Conservation (phyloP, 2,797 vertebrate species). For the Amblyopsis hoosieri region DNA sequence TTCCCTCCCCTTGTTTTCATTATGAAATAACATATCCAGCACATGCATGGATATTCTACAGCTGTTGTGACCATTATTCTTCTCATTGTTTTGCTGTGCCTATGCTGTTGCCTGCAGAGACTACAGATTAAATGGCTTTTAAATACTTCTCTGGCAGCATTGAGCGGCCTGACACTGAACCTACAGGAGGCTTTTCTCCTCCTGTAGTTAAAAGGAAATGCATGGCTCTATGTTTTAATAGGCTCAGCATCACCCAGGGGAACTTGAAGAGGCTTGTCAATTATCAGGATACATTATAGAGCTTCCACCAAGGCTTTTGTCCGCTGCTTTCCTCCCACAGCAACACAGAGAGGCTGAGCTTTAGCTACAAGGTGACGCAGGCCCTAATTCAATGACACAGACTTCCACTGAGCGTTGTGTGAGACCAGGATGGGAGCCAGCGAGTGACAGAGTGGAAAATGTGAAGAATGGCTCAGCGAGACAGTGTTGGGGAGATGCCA, state of each 20-base stretch:
- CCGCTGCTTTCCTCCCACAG: constrained; percentile 15
- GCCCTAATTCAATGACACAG: constrained; percentile 48
- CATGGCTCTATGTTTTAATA: constrained; percentile 58
- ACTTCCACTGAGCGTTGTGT: constrained; percentile 41
- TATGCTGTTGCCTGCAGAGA: not conserved
- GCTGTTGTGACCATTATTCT: not conserved
- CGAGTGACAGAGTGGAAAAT: constrained; percentile 57
- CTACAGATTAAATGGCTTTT: constrained; percentile 27
- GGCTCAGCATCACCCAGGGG: constrained; percentile 47
- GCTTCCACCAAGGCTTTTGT: constrained; percentile 32
- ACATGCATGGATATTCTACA: too few relatives aligned
- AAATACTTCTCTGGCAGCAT: constrained; percentile 48
- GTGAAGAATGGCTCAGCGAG: constrained; percentile 63
- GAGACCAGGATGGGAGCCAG: constrained; percentile 50
- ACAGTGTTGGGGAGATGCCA: constrained; percentile 58
- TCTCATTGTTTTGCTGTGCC: not conserved
- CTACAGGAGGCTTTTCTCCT: constrained; percentile 53
- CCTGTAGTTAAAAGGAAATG: constrained; percentile 63
- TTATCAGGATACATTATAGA: constrained; percentile 56
- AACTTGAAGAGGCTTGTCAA: constrained; percentile 63
- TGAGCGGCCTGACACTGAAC: constrained; percentile 44
- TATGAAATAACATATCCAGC: too few relatives aligned
- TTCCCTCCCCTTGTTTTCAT: too few relatives aligned
- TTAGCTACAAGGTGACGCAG: constrained; percentile 48
- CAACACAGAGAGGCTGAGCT: constrained; percentile 14